A percentile compares a stretch with the other conserved stretches of the same genome.
These are phyloP conservation scores for Melipona quadrifasciata DNA, from an alignment of 1,140 invertebrate genomes.

Conservation along the genomic window DNA sequence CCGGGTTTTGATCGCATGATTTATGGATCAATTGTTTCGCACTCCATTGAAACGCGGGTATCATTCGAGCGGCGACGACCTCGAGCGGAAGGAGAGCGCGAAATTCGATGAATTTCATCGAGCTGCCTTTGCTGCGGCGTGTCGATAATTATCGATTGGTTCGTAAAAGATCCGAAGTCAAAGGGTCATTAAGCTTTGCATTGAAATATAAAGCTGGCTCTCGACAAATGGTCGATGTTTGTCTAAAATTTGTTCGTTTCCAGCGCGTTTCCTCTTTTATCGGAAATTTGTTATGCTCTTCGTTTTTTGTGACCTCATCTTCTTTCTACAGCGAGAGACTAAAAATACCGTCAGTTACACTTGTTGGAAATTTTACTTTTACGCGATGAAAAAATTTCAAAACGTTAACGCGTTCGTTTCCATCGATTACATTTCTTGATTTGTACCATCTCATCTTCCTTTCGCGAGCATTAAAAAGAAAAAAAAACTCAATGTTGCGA, in stretches of 20 bases:
- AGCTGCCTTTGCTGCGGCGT: background rate
- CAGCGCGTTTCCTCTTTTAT: background rate
- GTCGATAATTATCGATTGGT: background rate
- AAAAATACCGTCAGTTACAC: background rate
- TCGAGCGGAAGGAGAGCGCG: background rate
- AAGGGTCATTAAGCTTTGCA: background rate
- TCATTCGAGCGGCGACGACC: background rate
- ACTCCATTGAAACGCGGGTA: conserved; percentile 24
- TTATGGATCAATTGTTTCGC: conserved; percentile 51
- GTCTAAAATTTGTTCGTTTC: too few species aligned
- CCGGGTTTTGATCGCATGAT: conserved; percentile 32
- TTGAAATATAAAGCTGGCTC: background rate
- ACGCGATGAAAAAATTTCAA: too few species aligned
- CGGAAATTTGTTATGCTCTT: background rate
- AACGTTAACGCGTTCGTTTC: too few species aligned
- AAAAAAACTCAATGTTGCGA: background rate
- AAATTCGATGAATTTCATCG: background rate
- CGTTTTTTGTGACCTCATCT: background rate
- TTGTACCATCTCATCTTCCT: background rate
- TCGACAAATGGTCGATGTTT: background rate
- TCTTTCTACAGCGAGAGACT: background rate
- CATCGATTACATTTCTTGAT: background rate
- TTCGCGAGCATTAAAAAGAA: background rate
- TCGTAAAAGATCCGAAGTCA: background rate
- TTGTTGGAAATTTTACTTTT: background rate